phyloP scores from a whole-genome alignment of 1,140 invertebrate species.

The Globodera ellingtonae region DNA sequence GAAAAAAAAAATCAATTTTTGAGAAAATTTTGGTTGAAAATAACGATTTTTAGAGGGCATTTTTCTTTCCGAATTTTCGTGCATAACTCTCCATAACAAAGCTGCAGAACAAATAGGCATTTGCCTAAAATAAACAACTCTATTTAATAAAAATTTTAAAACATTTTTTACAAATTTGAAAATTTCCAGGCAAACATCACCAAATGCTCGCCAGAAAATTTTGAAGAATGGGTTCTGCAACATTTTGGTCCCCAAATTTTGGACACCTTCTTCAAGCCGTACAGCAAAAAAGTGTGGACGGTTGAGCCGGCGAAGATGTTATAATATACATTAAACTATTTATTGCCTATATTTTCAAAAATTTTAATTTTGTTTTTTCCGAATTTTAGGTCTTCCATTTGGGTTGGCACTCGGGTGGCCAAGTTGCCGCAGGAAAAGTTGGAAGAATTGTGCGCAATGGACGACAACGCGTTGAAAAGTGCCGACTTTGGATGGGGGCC shows the following conservation, averaged over 20 bases:
- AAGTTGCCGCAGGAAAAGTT: conserved; percentile 63
- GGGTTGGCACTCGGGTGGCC: conserved; percentile 63
- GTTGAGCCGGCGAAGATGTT: conserved; percentile 62
- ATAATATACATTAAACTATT: conserved; percentile 17
- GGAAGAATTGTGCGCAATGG: conserved; percentile 60
- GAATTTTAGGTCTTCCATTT: conserved; percentile 43
- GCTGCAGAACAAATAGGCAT: no score
- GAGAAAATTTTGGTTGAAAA: neutral
- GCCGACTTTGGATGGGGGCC: conserved; percentile 66
- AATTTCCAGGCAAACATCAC: no score
- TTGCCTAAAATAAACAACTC: no score
- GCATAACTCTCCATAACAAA: no score
- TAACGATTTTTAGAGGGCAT: neutral
- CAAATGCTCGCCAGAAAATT: conserved; percentile 44
- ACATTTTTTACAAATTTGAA: no score
- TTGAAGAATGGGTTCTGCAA: conserved; percentile 62
- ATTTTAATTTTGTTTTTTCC: neutral
- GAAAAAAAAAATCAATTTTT: conserved; percentile 18
- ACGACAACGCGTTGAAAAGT: conserved; percentile 57
- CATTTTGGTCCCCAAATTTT: conserved; percentile 64
- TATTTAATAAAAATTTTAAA: no score
- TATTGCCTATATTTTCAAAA: no score
- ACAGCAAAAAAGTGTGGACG: conserved; percentile 64
- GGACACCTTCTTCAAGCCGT: conserved; percentile 64
- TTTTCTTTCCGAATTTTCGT: neutral